Percentiles rank a stretch among this genome's conserved stretches.
Conservation (phyloP, 2,113 vertebrate species). For the Misgurnus anguillicaudatus region DNA sequence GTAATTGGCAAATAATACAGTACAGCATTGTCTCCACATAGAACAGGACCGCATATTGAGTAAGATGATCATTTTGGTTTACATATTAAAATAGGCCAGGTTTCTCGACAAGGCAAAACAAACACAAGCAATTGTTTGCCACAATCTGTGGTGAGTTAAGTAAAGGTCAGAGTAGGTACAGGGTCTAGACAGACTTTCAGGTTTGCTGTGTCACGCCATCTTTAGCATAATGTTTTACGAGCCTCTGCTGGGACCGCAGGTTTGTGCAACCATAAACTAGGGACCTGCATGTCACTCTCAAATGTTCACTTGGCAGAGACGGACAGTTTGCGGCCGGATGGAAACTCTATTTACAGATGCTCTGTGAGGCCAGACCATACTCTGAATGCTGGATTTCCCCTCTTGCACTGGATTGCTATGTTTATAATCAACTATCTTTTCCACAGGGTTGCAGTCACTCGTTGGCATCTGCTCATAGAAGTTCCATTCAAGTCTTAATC, state of each 20-base stretch:
- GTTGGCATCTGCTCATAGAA: background rate
- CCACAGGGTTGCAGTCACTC: background rate
- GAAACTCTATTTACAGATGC: constrained; percentile 40
- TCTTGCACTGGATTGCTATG: constrained; percentile 22
- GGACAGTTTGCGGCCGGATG: constrained; percentile 17
- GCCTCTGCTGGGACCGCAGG: constrained; percentile 28
- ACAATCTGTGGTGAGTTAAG: constrained; percentile 21
- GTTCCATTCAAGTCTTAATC: constrained; percentile 7
- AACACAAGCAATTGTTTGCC: background rate
- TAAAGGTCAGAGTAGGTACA: constrained; percentile 17
- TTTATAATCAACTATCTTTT: constrained; percentile 26
- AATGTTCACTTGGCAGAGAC: constrained; percentile 32
- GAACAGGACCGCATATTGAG: background rate
- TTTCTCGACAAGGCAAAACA: background rate
- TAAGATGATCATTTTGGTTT: background rate
- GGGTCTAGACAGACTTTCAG: constrained; percentile 31
- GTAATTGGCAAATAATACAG: background rate
- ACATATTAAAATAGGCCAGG: background rate
- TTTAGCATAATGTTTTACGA: constrained; percentile 33
- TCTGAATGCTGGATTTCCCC: constrained; percentile 38
- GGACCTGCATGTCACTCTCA: constrained; percentile 13
- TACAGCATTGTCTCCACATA: background rate
- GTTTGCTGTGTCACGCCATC: constrained; percentile 24
- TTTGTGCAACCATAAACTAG: constrained; percentile 29
- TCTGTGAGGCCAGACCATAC: constrained; percentile 29